Percentiles rank a stretch among this genome's conserved stretches.
These are phyloP conservation scores for Chrysogorgia sp. DNA, from an alignment of 92 coral and sea anemone species.

Conservation along the genomic window DNA sequence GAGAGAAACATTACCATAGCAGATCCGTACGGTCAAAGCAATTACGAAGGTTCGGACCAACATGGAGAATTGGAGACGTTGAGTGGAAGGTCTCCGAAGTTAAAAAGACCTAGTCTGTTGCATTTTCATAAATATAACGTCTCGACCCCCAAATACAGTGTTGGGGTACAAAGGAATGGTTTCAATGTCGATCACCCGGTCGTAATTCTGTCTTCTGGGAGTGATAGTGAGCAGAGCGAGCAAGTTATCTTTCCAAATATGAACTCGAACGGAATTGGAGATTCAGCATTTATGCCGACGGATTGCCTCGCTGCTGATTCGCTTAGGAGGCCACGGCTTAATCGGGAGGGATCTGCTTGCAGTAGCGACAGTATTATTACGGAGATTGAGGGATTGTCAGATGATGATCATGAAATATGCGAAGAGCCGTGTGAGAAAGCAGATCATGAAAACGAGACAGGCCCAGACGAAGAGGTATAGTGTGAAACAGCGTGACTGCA, in stretches of 20 bases:
- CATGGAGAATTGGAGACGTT: background rate
- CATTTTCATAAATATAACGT: background rate
- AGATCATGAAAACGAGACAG: background rate
- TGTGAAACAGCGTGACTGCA: background rate
- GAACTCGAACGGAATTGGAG: conserved; percentile 1
- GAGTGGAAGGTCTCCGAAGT: background rate
- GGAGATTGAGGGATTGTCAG: conserved; percentile 31
- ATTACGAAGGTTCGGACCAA: background rate
- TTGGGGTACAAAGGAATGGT: conserved; percentile 17
- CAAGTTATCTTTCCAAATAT: background rate
- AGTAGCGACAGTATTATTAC: conserved; percentile 44
- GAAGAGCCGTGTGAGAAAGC: background rate
- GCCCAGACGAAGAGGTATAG: conserved; percentile 1
- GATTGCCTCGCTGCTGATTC: background rate
- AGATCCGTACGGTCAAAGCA: no score
- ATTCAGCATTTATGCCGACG: background rate
- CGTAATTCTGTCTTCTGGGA: conserved; percentile 7
- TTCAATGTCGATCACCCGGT: conserved; percentile 5
- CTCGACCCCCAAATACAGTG: conserved; percentile 1
- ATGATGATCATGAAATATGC: conserved; percentile 26
- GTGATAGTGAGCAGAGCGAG: background rate
- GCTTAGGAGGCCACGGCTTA: conserved; percentile 26
- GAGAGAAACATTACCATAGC: conserved; percentile 19
- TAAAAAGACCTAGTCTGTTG: background rate
- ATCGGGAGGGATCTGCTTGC: conserved; percentile 39